Conservation (phyloP, 2,797 vertebrate genomes). For the Syngnathus rostellatus region DNA sequence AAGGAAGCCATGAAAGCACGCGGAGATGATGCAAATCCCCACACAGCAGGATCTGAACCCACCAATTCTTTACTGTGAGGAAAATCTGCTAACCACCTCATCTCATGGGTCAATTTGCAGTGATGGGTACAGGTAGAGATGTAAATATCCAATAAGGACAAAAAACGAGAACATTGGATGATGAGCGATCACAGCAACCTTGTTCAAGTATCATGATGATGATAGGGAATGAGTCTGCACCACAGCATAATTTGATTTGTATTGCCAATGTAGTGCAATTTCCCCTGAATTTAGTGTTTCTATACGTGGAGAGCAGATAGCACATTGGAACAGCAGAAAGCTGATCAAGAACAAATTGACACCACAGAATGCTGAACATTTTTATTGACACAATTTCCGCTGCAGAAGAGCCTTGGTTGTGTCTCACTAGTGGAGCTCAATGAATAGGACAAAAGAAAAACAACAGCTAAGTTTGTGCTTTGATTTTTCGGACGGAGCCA, state of each 20-base stretch:
- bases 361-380: conserved; percentile 43
- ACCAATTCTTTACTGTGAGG: no score
- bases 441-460: conserved; percentile 32
- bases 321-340: conserved; percentile 13
- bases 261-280: neutral
- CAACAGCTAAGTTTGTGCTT: conserved; percentile 48
- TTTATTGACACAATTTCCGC: conserved; percentile 60
- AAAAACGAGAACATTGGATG: neutral
- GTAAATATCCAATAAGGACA: no score
- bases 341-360: conserved; percentile 33
- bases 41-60: no score
- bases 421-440: conserved; percentile 31
- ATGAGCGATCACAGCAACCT: neutral
- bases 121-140: no score
- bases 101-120: no score
- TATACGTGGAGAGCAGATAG: conserved; percentile 26
- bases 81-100: no score
- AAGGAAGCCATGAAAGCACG: no score
- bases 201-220: neutral
- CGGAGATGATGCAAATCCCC: no score
- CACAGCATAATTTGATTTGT: neutral
- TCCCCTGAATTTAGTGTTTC: neutral
- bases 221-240: neutral
- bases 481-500: conserved; percentile 49
- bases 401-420: conserved; percentile 33